Evolutionary conservation across 2,888 invertebrate genomes (phyloP), one percentile per base, ranked within the genome.

Genomic region (Drosophila lacicola): DNA sequence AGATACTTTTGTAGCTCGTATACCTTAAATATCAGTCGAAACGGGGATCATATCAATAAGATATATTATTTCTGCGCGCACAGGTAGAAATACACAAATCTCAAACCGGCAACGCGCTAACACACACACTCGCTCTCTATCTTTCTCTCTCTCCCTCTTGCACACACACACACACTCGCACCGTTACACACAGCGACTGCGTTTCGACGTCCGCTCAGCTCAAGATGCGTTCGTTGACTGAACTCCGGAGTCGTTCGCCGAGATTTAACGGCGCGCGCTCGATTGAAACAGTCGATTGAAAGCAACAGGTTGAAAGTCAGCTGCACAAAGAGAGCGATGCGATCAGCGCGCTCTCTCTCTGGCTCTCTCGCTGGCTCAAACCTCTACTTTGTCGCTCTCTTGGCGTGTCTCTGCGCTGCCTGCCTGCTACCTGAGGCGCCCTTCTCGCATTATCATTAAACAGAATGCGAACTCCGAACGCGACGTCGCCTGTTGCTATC

Each of bases 161-260:
- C 29, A 34, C 45, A 55, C 45, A 49, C 33, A 50, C 60, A 53
- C 53, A 41, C 65, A 13, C 34, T 36, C 11, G 17, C 50, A 56
- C 51, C 57, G 47, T 44, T 53, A 46, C 39, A 55, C 50, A 44
- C 34, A 42, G 78, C 65, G 53, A 76, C 37, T 36, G 61, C 50
- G 62, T 53, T 25, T 64, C 69, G 65, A 88, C 88, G 79, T 78
- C 75, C 80, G 85, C 76, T 78, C 85, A 68, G 80, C 74, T 84
- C 77, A 77, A 90, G 84, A 80, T 82, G 73, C 82, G 87, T 82
- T 90, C 90, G 88, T 88, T 78, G 75, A 89, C 90, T 89, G 79
- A 90, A 67, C 69, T 66, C 47, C 13, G 44, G 29, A 73, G 77
- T 73, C 78, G 82, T 70, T 83, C 73, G 81, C 50, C 56, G 74